Base-by-base conservation (phyloP, 1,140 invertebrate species). In the Drosophila hydei region DNA sequence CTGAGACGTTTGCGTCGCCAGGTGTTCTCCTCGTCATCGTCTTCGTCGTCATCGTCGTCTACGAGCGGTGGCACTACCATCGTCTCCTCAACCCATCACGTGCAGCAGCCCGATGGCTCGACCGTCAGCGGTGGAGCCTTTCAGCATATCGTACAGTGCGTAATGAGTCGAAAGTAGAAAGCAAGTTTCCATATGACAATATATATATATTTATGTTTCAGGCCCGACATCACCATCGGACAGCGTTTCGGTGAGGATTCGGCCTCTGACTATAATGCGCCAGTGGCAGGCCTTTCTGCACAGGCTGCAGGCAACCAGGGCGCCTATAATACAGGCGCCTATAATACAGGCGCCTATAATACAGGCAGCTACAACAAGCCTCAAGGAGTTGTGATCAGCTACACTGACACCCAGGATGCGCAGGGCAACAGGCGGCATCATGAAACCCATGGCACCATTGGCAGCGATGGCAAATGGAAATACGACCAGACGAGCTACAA, bases 1-100 rank as follows among this genome's bases (percentile, higher is more conserved):
- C 52, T 91, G 74, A 79, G 72, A 45, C 89, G 89, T 62, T 61
- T 91, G 72, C 89, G 89, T 50, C 85, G 89, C 30, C 70, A 91
- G 50, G 48, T 40, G 7, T 51, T 4, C n/a, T 40, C 72, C 19
- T 61, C 71, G 0, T 77, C 78, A 8, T 77, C 77, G 4, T 77
- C 76, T 1, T 89, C 88, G 0, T 78, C 75, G 0, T 87, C 88
- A 6, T 84, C 87, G 4, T 73, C 74, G 9, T 64, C 56, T 18
- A 52, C 51, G 54, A 89, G 83, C 4, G 36, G 16, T 4, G 1
- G 23, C n/a, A 69, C 71, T 36, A 55, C 9, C 38, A 4, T 42
- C 38, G 1, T 42, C 14, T 14, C 38, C 0, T 4, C 33, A 7
- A 51, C 48, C 1, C 81, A 81, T 7, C 36, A 18, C 21, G 9